Percentiles rank a stretch among this genome's conserved stretches.
Conservation (phyloP, 1,140 invertebrate genomes). For the Hycleus phaleratus region DNA sequence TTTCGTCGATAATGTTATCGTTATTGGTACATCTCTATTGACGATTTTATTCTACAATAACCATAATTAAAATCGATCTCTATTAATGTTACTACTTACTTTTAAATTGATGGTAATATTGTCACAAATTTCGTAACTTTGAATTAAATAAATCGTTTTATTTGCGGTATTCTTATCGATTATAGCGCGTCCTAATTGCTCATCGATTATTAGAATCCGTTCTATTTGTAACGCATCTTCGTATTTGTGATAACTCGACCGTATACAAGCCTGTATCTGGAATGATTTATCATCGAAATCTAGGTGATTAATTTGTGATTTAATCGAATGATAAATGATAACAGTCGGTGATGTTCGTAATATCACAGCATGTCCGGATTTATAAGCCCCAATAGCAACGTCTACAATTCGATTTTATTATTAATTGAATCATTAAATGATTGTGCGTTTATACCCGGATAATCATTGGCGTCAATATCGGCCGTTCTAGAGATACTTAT, state of each 20-base stretch:
- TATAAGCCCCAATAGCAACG: constrained; percentile 43
- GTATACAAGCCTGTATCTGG: constrained; percentile 16
- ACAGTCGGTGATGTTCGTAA: constrained; percentile 38
- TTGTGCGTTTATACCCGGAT: constrained; percentile 30
- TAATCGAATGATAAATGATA: constrained; percentile 8
- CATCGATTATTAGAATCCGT: constrained; percentile 29
- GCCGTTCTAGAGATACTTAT: constrained; percentile 42
- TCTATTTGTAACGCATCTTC: constrained; percentile 18
- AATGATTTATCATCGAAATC: constrained; percentile 6
- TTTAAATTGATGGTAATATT: constrained; percentile 3
- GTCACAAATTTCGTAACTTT: background rate
- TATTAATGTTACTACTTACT: background rate
- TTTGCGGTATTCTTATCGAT: constrained; percentile 9
- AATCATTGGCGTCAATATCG: constrained; percentile 45
- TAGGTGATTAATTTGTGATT: constrained; percentile 1
- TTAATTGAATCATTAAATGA: background rate
- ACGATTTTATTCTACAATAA: too few species aligned
- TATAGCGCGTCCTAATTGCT: constrained; percentile 27
- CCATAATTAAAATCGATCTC: too few species aligned
- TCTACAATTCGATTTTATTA: constrained; percentile 31
- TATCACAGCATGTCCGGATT: constrained; percentile 44
- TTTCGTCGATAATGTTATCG: constrained; percentile 5
- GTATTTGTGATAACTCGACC: background rate
- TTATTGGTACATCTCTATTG: constrained; percentile 5
- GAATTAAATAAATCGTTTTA: background rate